Evolutionary conservation across 2,113 vertebrate genomes (phyloP).

Genomic region (Rafetus swinhoei): DNA sequence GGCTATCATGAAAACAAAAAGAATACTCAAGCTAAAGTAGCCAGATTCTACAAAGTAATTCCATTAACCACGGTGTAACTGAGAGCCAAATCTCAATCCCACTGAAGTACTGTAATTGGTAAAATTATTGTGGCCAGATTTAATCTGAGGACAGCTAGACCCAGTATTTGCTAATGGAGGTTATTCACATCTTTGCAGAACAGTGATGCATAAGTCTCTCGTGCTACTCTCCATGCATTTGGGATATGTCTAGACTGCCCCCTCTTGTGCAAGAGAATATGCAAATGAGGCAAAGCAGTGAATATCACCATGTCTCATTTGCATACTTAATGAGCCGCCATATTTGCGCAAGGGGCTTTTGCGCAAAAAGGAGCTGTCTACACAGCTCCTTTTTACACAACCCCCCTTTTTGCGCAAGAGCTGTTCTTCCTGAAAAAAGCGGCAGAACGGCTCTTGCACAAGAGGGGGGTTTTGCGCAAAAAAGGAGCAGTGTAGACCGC

Average conservation of each 20-base stretch:
- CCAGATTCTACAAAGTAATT: background rate
- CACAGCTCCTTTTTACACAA: no score
- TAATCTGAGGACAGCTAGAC: background rate
- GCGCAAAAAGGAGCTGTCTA: no score
- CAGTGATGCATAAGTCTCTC: background rate
- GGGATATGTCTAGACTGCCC: no score
- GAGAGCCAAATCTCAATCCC: background rate
- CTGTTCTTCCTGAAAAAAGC: no score
- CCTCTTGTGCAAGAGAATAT: no score
- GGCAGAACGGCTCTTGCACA: no score
- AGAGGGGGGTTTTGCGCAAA: no score
- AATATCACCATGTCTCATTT: background rate
- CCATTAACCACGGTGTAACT: background rate
- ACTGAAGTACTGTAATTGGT: background rate
- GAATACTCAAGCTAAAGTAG: background rate
- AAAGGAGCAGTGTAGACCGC: no score
- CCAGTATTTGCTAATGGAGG: background rate
- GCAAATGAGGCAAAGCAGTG: no score
- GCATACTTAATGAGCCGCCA: no score
- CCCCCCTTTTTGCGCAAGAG: no score
- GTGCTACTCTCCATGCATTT: background rate
- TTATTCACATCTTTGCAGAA: background rate
- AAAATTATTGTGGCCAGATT: rapidly evolving
- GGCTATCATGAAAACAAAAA: background rate
- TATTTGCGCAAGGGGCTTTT: no score